phyloP scores from a whole-genome alignment of 2,888 invertebrate species.

The Microctonus aethiopoides region DNA sequence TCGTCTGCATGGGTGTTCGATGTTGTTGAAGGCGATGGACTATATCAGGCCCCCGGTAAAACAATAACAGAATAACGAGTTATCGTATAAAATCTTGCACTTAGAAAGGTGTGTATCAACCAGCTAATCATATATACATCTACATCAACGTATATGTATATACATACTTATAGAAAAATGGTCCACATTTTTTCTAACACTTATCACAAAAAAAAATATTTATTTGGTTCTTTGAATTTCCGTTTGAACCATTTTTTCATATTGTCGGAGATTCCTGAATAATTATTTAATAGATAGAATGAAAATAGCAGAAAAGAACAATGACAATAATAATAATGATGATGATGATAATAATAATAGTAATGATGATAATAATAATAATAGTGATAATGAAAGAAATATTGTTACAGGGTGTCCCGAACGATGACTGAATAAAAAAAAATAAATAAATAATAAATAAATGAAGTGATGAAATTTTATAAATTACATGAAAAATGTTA shows the following conservation, averaged over 20 bases:
- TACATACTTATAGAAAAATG: too few species aligned
- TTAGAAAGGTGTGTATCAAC: too few species aligned
- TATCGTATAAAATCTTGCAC: too few species aligned
- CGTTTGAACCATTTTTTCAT: neutral
- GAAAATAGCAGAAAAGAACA: neutral
- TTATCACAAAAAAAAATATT: neutral
- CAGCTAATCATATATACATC: too few species aligned
- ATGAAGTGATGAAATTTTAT: neutral
- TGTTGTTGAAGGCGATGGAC: constrained; percentile 67
- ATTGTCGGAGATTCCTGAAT: neutral
- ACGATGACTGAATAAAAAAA: constrained; percentile 17
- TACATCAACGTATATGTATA: too few species aligned
- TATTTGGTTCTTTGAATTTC: constrained; percentile 6
- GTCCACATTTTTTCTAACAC: neutral
- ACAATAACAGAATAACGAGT: constrained; percentile 39
- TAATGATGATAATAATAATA: neutral
- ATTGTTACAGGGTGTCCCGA: constrained; percentile 54
- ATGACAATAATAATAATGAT: neutral
- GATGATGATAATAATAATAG: too few species aligned
- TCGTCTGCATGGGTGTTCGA: constrained; percentile 66
- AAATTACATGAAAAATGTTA: neutral
- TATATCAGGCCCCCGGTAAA: constrained; percentile 50
- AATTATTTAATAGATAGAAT: neutral
- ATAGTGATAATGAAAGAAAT: constrained; percentile 33
- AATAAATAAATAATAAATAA: neutral